Percentiles rank a stretch among this genome's conserved stretches.
phyloP scores from a whole-genome alignment of 2,113 vertebrate species.

The Mormyrus lacerda region DNA sequence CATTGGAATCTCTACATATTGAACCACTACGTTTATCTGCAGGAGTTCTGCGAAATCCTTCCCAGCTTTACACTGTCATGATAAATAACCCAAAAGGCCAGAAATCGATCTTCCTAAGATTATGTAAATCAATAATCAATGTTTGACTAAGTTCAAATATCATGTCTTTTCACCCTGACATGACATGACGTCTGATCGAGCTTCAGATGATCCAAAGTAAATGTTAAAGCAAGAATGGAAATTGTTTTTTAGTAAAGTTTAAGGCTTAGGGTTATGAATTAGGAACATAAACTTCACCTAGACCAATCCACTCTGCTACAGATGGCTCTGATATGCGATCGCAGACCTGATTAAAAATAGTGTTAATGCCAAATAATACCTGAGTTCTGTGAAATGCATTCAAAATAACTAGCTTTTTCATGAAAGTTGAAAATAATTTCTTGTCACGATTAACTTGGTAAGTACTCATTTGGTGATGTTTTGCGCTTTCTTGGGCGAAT shows the following conservation, averaged over 20 bases:
- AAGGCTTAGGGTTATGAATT: neutral
- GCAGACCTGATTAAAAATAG: neutral
- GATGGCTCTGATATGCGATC: neutral
- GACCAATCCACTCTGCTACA: neutral
- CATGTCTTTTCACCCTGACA: constrained; percentile 48
- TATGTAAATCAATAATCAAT: neutral
- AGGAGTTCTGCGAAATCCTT: neutral
- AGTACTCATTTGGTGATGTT: neutral
- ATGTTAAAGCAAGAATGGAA: constrained; percentile 37
- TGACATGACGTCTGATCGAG: constrained; percentile 56
- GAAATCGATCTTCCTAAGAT: neutral
- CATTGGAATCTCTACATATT: neutral
- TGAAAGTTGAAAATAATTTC: neutral
- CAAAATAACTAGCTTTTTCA: neutral
- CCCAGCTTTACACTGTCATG: neutral
- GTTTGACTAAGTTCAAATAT: neutral
- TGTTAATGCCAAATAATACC: neutral
- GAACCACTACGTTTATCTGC: neutral
- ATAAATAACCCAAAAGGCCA: neutral
- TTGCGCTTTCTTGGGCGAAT: neutral
- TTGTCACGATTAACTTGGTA: neutral
- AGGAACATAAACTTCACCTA: neutral
- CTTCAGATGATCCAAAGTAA: constrained; percentile 48
- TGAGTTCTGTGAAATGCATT: neutral
- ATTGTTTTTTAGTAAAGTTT: neutral